phyloP scores from a whole-genome alignment of 2,888 invertebrate genomes.

The Spisula solida region DNA sequence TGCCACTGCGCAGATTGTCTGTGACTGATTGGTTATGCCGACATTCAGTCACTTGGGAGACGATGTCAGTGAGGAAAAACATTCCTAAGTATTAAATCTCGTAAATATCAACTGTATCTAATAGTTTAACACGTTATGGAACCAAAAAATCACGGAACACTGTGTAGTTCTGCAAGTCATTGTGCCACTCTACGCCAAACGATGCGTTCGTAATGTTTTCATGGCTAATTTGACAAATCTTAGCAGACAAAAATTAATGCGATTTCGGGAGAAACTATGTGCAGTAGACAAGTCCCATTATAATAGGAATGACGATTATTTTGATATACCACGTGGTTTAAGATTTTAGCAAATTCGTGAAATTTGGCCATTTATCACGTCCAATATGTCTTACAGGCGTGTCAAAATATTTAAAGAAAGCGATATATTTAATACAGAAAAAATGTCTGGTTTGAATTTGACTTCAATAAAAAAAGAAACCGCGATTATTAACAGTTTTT shows the following conservation, averaged over 20 bases:
- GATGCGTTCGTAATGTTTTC: constrained; percentile 36
- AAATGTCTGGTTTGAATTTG: background rate
- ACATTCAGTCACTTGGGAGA: constrained; percentile 63
- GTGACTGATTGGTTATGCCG: constrained; percentile 68
- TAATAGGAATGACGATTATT: constrained; percentile 35
- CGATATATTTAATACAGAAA: constrained; percentile 1
- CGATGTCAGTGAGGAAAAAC: constrained; percentile 53
- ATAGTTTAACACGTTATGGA: background rate
- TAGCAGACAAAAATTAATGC: constrained; percentile 54
- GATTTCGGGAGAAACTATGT: constrained; percentile 35
- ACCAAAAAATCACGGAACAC: background rate
- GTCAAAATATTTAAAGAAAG: constrained; percentile 16
- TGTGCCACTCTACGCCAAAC: background rate
- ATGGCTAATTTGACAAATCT: constrained; percentile 49
- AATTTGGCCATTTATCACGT: constrained; percentile 3
- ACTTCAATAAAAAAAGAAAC: background rate
- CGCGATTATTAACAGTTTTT: too few species aligned
- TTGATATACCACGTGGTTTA: constrained; percentile 35
- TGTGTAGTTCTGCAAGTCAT: constrained; percentile 13
- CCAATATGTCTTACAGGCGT: background rate
- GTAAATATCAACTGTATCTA: constrained; percentile 38
- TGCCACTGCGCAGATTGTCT: constrained; percentile 50
- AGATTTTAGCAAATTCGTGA: constrained; percentile 36
- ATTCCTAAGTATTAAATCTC: constrained; percentile 48
- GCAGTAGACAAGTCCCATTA: constrained; percentile 36